Evolutionary conservation across 2,113 vertebrate genomes (phyloP).

Genomic region (Cranoglanis bouderius): DNA sequence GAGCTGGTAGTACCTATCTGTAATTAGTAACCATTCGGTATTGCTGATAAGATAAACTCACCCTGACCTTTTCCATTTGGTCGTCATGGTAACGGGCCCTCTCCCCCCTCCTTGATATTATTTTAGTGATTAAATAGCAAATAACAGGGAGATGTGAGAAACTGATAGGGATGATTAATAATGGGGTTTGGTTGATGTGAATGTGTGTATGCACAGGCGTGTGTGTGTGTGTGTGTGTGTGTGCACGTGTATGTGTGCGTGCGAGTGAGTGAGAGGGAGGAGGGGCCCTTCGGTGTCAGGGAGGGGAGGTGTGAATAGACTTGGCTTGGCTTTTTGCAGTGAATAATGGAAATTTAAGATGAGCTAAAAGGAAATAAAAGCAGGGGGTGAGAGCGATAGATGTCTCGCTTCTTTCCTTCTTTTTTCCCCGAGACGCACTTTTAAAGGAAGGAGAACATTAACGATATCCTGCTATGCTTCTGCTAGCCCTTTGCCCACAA

Average conservation of each 20-base stretch:
- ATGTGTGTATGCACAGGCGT: conserved; percentile 50
- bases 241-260: conserved; percentile 1
- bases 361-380: conserved; percentile 71
- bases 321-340: conserved; percentile 69
- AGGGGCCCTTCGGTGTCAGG: conserved; percentile 64
- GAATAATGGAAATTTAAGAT: conserved; percentile 78
- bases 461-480: conserved; percentile 38
- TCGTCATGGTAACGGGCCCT: conserved; percentile 75
- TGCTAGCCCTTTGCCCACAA: conserved; percentile 55
- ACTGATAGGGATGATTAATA: conserved; percentile 75
- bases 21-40: conserved; percentile 84
- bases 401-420: conserved; percentile 44
- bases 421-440: conserved; percentile 57
- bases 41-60: conserved; percentile 84
- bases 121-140: conserved; percentile 84
- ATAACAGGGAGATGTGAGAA: conserved; percentile 71
- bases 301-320: conserved; percentile 68
- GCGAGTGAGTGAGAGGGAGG: conserved; percentile 11
- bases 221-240: conserved; percentile 35
- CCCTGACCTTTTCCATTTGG: conserved; percentile 75
- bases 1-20: conserved; percentile 77
- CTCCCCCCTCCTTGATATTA: conserved; percentile 68
- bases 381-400: conserved; percentile 66
- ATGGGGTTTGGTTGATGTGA: conserved; percentile 63
- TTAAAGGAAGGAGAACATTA: conserved; percentile 64